A percentile compares a stretch with the other conserved stretches of the same genome.
Evolutionary conservation across 2,888 invertebrate species (phyloP).

Genomic region (Scrobipalpa atriplicella): DNA sequence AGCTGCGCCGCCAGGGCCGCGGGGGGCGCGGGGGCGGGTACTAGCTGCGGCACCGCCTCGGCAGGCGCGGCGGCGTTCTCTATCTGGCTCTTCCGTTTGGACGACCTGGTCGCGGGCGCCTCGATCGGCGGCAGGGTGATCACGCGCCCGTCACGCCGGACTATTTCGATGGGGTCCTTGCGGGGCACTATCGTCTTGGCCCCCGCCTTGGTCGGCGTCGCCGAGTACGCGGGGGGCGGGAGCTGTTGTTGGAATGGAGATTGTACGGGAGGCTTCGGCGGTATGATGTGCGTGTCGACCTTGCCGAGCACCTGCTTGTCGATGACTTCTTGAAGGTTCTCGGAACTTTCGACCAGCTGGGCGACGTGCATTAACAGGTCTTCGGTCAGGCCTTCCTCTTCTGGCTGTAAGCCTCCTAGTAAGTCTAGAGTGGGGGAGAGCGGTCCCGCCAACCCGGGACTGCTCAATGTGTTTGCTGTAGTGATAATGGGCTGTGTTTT

Average conservation of each 20-base stretch:
- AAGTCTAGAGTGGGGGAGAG: constrained; percentile 83
- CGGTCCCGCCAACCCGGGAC: constrained; percentile 78
- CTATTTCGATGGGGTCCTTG: constrained; percentile 87
- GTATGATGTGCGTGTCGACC: constrained; percentile 54
- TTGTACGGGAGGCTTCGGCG: constrained; percentile 49
- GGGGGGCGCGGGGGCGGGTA: constrained; percentile 36
- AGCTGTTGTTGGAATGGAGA: constrained; percentile 44
- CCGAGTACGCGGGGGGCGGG: constrained; percentile 47
- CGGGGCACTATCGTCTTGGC: constrained; percentile 55
- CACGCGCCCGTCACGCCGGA: constrained; percentile 88
- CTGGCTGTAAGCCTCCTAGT: constrained; percentile 83
- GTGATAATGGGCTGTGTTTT: constrained; percentile 62
- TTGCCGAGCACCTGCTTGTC: constrained; percentile 85
- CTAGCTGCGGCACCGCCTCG: constrained; percentile 40
- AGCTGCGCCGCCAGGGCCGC: neutral
- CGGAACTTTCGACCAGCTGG: constrained; percentile 86
- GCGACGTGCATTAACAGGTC: constrained; percentile 89
- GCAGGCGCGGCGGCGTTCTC: constrained; percentile 45
- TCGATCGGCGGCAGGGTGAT: constrained; percentile 92
- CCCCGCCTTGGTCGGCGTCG: constrained; percentile 54
- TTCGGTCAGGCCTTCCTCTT: constrained; percentile 86
- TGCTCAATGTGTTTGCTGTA: constrained; percentile 64
- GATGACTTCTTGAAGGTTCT: constrained; percentile 87
- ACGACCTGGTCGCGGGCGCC: constrained; percentile 90
- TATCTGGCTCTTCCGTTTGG: constrained; percentile 84